These are phyloP conservation scores for Silurus aristotelis DNA, from an alignment of 2,797 vertebrate genomes.

Conservation along the genomic window DNA sequence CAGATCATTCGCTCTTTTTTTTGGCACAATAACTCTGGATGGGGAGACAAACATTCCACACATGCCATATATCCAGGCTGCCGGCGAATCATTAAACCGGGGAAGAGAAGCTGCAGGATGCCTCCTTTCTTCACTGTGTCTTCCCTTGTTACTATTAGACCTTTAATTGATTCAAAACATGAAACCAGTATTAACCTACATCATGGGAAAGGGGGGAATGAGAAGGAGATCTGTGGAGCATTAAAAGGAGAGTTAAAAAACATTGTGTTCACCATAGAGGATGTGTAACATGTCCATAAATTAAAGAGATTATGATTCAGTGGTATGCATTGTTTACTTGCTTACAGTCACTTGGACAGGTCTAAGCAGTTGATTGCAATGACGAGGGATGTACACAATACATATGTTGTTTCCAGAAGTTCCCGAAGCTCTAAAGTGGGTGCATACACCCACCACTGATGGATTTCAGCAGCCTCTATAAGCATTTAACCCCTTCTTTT, in stretches of 20 bases:
- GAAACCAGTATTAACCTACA: constrained; percentile 72
- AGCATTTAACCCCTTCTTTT: background rate
- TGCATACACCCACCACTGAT: constrained; percentile 16
- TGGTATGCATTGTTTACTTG: constrained; percentile 62
- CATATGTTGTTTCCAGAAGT: background rate
- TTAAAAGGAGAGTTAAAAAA: constrained; percentile 58
- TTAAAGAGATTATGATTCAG: constrained; percentile 64
- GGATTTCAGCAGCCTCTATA: constrained; percentile 4
- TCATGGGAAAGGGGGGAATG: constrained; percentile 51
- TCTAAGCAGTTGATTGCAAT: constrained; percentile 28
- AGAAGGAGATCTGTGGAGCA: constrained; percentile 61
- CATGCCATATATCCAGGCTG: constrained; percentile 78
- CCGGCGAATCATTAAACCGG: constrained; percentile 81
- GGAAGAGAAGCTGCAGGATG: constrained; percentile 74
- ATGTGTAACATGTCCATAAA: constrained; percentile 69
- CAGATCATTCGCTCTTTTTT: constrained; percentile 58
- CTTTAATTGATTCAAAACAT: constrained; percentile 80
- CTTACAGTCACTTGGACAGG: constrained; percentile 58
- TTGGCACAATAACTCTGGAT: constrained; percentile 77
- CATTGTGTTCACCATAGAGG: constrained; percentile 56
- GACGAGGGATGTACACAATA: constrained; percentile 33
- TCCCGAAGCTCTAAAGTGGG: constrained; percentile 18
- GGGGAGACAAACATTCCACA: constrained; percentile 79
- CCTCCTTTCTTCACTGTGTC: constrained; percentile 72
- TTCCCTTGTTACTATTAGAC: constrained; percentile 75